Conservation (phyloP, 2,113 vertebrate species). For the Neomonachus schauinslandi region DNA sequence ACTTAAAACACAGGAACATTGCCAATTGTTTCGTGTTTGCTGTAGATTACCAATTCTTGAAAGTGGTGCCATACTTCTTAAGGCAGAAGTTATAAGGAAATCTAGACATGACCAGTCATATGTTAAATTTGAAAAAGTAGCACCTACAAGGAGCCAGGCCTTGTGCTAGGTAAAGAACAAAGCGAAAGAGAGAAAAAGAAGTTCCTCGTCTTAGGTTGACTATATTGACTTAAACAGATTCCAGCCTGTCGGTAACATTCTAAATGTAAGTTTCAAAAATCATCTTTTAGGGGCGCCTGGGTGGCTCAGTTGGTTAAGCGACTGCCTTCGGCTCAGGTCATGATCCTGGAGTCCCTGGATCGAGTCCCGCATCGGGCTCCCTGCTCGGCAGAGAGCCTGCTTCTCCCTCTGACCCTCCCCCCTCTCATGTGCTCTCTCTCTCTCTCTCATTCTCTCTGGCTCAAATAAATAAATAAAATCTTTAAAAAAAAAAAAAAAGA, state of each 20-base stretch:
- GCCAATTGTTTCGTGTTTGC: background rate
- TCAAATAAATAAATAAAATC: too few species aligned
- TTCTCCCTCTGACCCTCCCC: too few species aligned
- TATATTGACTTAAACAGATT: background rate
- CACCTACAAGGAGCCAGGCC: background rate
- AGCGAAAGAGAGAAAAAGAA: background rate
- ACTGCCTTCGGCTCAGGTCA: too few species aligned
- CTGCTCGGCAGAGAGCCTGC: too few species aligned
- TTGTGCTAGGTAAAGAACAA: background rate
- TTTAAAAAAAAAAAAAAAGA: too few species aligned
- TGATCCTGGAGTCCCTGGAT: too few species aligned
- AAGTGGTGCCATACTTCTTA: too few species aligned
- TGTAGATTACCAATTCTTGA: background rate
- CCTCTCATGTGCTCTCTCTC: too few species aligned
- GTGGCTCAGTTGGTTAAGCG: too few species aligned
- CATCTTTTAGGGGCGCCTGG: too few species aligned
- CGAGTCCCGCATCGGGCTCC: too few species aligned
- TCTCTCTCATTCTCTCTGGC: too few species aligned
- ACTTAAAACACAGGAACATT: background rate
- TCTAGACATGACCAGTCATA: background rate
- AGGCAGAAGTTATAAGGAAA: background rate
- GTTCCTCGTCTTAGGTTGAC: background rate
- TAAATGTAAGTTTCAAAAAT: background rate
- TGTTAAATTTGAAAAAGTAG: background rate
- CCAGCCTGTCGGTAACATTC: background rate